Conservation (phyloP, 2,888 invertebrate genomes). For the Lasioglossum lativentre region DNA sequence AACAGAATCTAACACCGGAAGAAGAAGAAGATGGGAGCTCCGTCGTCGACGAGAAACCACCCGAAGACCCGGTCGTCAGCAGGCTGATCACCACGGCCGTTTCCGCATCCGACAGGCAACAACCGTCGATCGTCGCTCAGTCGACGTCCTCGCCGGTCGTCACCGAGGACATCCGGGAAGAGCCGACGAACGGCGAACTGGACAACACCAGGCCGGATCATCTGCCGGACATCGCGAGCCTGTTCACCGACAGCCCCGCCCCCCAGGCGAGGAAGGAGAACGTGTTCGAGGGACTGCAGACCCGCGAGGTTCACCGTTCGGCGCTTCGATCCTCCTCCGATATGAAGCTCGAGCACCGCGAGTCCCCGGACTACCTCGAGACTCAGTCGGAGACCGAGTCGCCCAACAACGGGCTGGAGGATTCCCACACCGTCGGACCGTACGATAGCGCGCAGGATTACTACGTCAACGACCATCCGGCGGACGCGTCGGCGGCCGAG, state of each 20-base stretch:
- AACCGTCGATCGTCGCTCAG: conserved; percentile 86
- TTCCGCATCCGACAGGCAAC: conserved; percentile 79
- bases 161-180: conserved; percentile 68
- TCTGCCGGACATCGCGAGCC: conserved; percentile 87
- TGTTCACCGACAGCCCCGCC: conserved; percentile 86
- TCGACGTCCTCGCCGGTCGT: conserved; percentile 85
- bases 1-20: conserved; percentile 64
- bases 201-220: conserved; percentile 85
- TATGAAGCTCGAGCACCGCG: conserved; percentile 74
- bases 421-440: conserved; percentile 87
- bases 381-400: conserved; percentile 69
- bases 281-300: conserved; percentile 80
- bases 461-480: conserved; percentile 84
- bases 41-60: conserved; percentile 55
- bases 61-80: conserved; percentile 78
- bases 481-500: conserved; percentile 77
- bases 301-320: conserved; percentile 78
- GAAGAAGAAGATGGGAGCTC: conserved; percentile 55
- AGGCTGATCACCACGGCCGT: conserved; percentile 74
- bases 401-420: conserved; percentile 77
- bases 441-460: conserved; percentile 86
- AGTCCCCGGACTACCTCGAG: conserved; percentile 69
- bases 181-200: conserved; percentile 85
- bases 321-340: conserved; percentile 69
- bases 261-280: conserved; percentile 76